phyloP scores from a whole-genome alignment of 2,888 invertebrate species.

The Conistra vaccinii region DNA sequence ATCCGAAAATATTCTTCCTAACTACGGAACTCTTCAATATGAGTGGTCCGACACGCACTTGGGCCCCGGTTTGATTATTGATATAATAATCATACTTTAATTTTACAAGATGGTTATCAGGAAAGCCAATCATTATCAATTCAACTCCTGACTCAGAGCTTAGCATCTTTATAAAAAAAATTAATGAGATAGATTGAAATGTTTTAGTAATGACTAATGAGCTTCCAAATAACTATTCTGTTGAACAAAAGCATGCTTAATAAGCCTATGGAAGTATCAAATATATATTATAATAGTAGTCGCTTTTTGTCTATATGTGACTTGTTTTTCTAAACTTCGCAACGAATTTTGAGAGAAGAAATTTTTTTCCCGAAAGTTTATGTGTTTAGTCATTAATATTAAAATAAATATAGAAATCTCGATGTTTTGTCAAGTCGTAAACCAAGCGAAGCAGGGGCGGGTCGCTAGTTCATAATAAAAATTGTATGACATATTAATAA shows the following conservation, averaged over 20 bases:
- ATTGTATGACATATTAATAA: neutral
- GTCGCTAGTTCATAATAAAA: neutral
- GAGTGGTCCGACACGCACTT: neutral
- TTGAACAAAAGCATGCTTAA: conserved; percentile 3
- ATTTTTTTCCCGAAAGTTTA: neutral
- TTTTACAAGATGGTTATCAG: neutral
- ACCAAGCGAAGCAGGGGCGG: too few species aligned
- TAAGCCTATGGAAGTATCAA: neutral
- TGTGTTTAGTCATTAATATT: neutral
- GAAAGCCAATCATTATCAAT: neutral
- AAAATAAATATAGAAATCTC: neutral
- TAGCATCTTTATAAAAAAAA: neutral
- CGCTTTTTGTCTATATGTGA: neutral
- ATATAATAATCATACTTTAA: neutral
- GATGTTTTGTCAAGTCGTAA: neutral
- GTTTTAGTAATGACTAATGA: neutral
- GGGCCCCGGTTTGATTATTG: neutral
- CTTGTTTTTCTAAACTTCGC: neutral
- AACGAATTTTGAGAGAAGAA: neutral
- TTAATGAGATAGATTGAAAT: neutral
- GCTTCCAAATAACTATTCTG: neutral
- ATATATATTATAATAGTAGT: neutral
- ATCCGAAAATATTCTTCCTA: neutral
- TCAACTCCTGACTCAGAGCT: neutral
- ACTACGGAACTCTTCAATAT: neutral